These are phyloP conservation scores for Dolichotis patagonum DNA, from an alignment of 2,113 vertebrate species.

Conservation along the genomic window DNA sequence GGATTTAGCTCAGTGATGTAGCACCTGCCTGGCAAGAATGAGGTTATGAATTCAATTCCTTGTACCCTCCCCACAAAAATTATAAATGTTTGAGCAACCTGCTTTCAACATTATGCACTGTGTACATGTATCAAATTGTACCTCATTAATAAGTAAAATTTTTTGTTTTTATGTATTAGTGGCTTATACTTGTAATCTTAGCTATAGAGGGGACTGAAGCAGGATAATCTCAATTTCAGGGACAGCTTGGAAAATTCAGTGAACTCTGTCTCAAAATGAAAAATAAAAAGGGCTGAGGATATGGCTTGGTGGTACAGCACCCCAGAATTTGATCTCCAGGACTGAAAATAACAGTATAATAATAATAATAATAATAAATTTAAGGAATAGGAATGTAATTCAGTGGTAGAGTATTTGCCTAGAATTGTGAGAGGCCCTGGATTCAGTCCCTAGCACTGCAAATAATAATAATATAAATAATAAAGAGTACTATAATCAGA, in stretches of 20 bases:
- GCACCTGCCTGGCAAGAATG: neutral
- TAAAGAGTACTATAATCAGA: neutral
- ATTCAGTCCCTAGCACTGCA: neutral
- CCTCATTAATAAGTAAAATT: neutral
- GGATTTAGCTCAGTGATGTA: neutral
- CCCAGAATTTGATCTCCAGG: neutral
- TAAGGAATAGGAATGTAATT: neutral
- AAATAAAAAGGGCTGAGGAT: neutral
- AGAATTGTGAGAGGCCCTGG: neutral
- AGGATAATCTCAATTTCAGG: neutral
- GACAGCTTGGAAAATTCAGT: neutral
- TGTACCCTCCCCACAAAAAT: neutral
- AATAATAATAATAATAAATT: neutral
- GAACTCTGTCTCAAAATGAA: neutral
- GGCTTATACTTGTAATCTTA: neutral
- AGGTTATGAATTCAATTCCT: neutral
- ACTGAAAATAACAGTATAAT: neutral
- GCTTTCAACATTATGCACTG: neutral
- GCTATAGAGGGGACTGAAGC: neutral
- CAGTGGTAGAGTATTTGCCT: neutral
- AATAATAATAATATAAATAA: neutral
- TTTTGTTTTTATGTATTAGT: neutral
- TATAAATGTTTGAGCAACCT: neutral
- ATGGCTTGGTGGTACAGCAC: neutral
- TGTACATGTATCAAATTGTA: neutral